A percentile compares a stretch with the other conserved stretches of the same genome.
These are phyloP conservation scores for Coptodon bakossiorum DNA, from an alignment of 2,113 vertebrate species.

Conservation along the genomic window DNA sequence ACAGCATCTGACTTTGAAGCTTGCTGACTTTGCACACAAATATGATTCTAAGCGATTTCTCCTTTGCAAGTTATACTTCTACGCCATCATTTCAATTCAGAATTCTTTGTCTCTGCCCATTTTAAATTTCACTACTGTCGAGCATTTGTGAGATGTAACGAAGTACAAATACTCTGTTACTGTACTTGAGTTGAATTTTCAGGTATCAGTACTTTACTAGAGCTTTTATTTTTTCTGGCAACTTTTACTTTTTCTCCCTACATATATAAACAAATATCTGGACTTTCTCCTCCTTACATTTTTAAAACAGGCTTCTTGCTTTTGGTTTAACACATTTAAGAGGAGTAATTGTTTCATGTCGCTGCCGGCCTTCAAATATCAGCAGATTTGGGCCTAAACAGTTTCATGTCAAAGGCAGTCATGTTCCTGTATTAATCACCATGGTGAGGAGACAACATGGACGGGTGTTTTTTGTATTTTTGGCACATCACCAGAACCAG, in stretches of 20 bases:
- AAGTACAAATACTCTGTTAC: background rate
- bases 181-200: background rate
- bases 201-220: background rate
- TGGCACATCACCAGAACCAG: background rate
- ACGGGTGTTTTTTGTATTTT: rapidly evolving
- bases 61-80: background rate
- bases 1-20: background rate
- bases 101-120: background rate
- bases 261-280: background rate
- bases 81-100: background rate
- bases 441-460: rapidly evolving
- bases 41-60: rapidly evolving
- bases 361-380: background rate
- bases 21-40: background rate
- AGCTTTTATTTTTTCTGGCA: background rate
- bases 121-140: background rate
- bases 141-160: rapidly evolving
- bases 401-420: background rate
- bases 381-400: background rate
- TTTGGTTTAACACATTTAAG: background rate
- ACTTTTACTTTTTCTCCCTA: background rate
- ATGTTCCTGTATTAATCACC: background rate
- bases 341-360: background rate
- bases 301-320: background rate
- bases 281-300: background rate